Evolutionary conservation across 2,888 invertebrate species (phyloP).

Genomic region (Eilema caniola): DNA sequence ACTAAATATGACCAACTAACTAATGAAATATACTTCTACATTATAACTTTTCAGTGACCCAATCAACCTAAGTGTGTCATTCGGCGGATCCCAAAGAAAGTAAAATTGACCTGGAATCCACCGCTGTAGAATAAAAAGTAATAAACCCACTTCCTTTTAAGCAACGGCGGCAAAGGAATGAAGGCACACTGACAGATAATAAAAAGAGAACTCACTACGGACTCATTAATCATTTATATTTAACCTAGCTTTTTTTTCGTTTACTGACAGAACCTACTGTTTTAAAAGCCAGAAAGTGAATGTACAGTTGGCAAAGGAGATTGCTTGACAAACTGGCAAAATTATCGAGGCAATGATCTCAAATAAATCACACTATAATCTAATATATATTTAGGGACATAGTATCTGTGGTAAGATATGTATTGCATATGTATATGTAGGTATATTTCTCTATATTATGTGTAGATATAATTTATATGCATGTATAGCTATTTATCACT

Average conservation of each 20-base stretch:
- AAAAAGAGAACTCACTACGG: constrained; percentile 4
- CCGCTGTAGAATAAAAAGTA: constrained; percentile 2
- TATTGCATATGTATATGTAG: no score
- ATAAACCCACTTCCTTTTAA: constrained; percentile 4
- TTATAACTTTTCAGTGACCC: neutral
- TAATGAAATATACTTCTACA: neutral
- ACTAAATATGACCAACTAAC: no score
- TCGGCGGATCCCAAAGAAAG: neutral
- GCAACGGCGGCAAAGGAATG: neutral
- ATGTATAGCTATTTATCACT: no score
- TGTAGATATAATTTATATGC: no score
- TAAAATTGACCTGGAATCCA: neutral
- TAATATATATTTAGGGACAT: no score
- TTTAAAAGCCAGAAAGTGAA: neutral
- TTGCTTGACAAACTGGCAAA: no score
- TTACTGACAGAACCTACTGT: neutral
- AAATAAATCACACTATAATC: no score
- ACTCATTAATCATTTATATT: constrained; percentile 2
- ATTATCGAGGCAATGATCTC: no score
- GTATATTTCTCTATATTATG: no score
- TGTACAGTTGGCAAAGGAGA: neutral
- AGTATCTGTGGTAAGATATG: no score
- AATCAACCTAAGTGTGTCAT: neutral
- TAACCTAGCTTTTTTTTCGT: neutral
- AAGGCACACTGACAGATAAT: neutral